Evolutionary conservation across 2,888 invertebrate genomes (phyloP).

Genomic region (Phrixothrix hirtus): DNA sequence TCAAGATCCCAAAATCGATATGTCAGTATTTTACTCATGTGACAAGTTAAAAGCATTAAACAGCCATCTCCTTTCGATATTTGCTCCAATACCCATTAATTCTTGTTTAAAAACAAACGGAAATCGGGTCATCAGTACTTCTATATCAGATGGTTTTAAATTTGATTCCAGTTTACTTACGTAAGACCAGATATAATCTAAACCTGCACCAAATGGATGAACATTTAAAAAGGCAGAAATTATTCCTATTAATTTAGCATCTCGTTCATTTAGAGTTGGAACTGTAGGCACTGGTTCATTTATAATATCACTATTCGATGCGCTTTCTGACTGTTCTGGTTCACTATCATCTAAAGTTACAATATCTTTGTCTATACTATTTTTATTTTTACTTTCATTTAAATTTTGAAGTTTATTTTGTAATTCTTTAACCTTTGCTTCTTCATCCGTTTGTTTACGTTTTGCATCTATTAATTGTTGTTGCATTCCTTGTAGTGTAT

Average conservation of each 20-base stretch:
- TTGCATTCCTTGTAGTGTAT: constrained; percentile 66
- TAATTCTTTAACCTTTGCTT: constrained; percentile 59
- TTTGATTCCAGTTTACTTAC: constrained; percentile 78
- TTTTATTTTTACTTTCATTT: constrained; percentile 24
- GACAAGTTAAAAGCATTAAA: constrained; percentile 69
- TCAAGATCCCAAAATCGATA: too few species aligned
- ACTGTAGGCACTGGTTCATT: constrained; percentile 34
- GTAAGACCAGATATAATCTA: constrained; percentile 90
- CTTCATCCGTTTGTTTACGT: constrained; percentile 61
- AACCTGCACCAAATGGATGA: constrained; percentile 89
- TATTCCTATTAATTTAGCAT: constrained; percentile 81
- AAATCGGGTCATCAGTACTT: constrained; percentile 76
- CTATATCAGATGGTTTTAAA: constrained; percentile 74
- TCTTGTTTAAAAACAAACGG: constrained; percentile 79
- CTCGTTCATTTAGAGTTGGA: constrained; percentile 58
- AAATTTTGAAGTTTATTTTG: constrained; percentile 46
- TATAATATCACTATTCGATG: constrained; percentile 47
- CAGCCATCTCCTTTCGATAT: constrained; percentile 84
- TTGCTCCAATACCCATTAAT: constrained; percentile 80
- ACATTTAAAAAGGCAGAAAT: constrained; percentile 89
- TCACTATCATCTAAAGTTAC: constrained; percentile 58
- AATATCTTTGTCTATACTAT: constrained; percentile 52
- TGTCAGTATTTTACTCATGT: constrained; percentile 7
- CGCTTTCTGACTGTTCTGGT: constrained; percentile 46
- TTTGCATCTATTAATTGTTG: constrained; percentile 64